Evolutionary conservation across 2,888 invertebrate species (phyloP).

Genomic region (Cantharis lateralis): DNA sequence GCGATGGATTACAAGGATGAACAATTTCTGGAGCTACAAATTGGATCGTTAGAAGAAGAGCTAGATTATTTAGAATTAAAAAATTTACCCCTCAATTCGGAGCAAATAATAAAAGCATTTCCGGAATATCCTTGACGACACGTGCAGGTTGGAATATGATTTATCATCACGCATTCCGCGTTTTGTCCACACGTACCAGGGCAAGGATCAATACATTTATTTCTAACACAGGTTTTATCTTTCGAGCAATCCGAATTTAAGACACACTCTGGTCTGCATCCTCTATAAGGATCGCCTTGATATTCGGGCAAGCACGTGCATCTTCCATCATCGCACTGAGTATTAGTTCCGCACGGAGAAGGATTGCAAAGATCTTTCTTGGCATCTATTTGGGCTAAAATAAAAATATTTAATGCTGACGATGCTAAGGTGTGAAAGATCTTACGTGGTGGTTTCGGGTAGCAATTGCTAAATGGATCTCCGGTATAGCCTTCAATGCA

Average conservation of each 20-base stretch:
- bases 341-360: slow-evolving; percentile 70
- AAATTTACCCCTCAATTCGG: slow-evolving; percentile 55
- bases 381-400: slow-evolving; percentile 35
- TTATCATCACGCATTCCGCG: slow-evolving; percentile 73
- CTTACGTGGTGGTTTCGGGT: slow-evolving; percentile 54
- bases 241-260: slow-evolving; percentile 72
- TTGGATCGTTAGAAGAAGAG: slow-evolving; percentile 46
- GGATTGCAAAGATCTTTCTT: slow-evolving; percentile 64
- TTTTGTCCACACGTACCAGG: slow-evolving; percentile 74
- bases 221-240: slow-evolving; percentile 71
- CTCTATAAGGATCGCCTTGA: slow-evolving; percentile 72
- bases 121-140: slow-evolving; percentile 72
- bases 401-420: slow-evolving; percentile 57
- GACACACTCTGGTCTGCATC: slow-evolving; percentile 74
- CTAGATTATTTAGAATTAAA: slow-evolving; percentile 25
- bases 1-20: slow-evolving; percentile 71
- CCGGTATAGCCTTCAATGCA: slow-evolving; percentile 73
- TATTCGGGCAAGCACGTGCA: slow-evolving; percentile 73
- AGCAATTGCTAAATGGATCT: slow-evolving; percentile 67
- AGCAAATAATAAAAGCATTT: slow-evolving; percentile 73
- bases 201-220: slow-evolving; percentile 75
- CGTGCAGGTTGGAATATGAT: slow-evolving; percentile 77
- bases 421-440: background rate
- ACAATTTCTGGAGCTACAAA: slow-evolving; percentile 51
- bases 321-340: slow-evolving; percentile 66